These are phyloP conservation scores for Vanessa atalanta DNA, from an alignment of 1,140 invertebrate genomes.

Conservation along the genomic window DNA sequence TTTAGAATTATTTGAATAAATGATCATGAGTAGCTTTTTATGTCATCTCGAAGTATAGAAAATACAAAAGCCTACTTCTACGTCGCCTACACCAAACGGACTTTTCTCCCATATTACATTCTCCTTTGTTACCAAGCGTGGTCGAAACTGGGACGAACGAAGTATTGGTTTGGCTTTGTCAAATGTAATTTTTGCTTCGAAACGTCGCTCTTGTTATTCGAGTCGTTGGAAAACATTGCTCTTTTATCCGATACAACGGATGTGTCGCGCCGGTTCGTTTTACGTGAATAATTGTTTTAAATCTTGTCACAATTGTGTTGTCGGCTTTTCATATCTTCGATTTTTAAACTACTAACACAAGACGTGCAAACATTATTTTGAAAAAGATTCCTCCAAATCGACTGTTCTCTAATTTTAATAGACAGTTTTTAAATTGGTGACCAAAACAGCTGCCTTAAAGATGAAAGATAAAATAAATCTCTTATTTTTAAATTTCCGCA, in stretches of 20 bases:
- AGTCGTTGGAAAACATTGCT: not conserved
- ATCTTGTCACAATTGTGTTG: not conserved
- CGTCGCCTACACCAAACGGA: slow-evolving; percentile 12
- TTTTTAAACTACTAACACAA: too few relatives aligned
- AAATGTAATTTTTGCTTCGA: slow-evolving; percentile 21
- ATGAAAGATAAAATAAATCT: too few relatives aligned
- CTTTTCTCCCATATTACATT: slow-evolving; percentile 25
- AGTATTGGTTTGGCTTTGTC: slow-evolving; percentile 22
- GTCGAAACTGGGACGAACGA: slow-evolving; percentile 22
- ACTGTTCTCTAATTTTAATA: too few relatives aligned
- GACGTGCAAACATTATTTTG: too few relatives aligned
- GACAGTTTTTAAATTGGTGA: too few relatives aligned
- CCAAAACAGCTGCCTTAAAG: too few relatives aligned
- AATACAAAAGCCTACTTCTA: slow-evolving; percentile 16
- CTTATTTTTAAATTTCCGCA: too few relatives aligned
- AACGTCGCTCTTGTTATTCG: slow-evolving; percentile 4
- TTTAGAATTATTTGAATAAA: slow-evolving; percentile 7
- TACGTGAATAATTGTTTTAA: not conserved
- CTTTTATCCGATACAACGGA: not conserved
- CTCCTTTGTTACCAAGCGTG: slow-evolving; percentile 12
- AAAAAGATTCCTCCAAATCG: too few relatives aligned
- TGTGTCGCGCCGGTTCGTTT: not conserved
- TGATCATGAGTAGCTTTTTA: slow-evolving; percentile 1
- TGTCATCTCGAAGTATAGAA: not conserved
- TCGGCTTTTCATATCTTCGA: not conserved